Evolutionary conservation across 2,797 vertebrate species (phyloP), one percentile per base, ranked within the genome.

Genomic region (Propithecus perrieri): DNA sequence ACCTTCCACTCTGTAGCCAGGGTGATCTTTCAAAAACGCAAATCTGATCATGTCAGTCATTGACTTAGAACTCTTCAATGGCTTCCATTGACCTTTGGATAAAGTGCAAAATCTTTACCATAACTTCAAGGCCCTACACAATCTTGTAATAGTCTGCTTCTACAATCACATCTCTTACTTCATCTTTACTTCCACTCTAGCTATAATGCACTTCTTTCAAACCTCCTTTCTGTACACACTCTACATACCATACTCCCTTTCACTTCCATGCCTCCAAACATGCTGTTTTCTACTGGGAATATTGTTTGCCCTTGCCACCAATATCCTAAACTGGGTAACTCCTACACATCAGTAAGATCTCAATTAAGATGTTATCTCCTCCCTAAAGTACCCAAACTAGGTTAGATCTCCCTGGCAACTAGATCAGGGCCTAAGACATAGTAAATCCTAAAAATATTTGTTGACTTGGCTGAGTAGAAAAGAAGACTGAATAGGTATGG

Each of bases 21-120:
- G n/a, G n/a, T 18, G 76, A 71, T 53, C 71, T 85, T 79, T 93
- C 59, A 48, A 76, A 81, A 90, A 48, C 72, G 33, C 41, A 46
- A 46, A 85, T 74, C 46, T 84, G n/a, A 83, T 91, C 78, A 74
- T n/a, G 30, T 48, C 61, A 95, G 20, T 43, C 41, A 59, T n/a
- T 80, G 85, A 53, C 74, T 65, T 50, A 59, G 67, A 94, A 76
- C 57, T 76, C 35, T 81, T 95, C 28, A 85, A 7, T 41, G 59
- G 69, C 35, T 89, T 88, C 43, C 50, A 71, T 0, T 92, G 79
- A 80, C 30, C 28, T 55, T 79, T 95, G 33, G 72, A 85, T 59
- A 92, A 97, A 72, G 74, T 76, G 15, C 30, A 92, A 85, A 89
- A 85, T 71, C 59, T 86, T 94, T 71, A 92, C 38, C n/a, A 61